Evolutionary conservation across 1,140 invertebrate species (phyloP), one percentile per base, ranked within the genome.

Genomic region (Temnothorax longispinosus): DNA sequence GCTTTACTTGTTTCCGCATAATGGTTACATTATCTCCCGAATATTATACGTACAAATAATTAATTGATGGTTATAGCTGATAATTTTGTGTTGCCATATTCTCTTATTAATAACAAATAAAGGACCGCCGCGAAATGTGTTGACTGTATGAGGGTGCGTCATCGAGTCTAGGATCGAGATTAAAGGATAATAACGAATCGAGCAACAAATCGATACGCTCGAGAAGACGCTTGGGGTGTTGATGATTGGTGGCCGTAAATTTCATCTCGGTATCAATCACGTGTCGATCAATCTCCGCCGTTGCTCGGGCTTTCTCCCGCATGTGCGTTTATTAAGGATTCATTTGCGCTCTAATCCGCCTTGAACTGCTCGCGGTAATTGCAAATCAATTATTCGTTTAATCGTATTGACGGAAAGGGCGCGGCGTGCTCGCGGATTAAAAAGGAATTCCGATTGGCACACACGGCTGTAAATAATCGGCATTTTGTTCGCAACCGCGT

Each of bases 281-380:
- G 41, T 47, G 77, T 67, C 44, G 62, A 67, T 80, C 77, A 65
- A 80, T 80, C 77, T 41, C 62, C 21, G 35, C 32, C 47, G 60
- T 35, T 38, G 54, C 41, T 75, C 76, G 8, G 2, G 27, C 41
- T 35, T 62, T 18, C 27, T 47, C 27, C 5, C 32, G 44, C 69
- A 27, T 50, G 69, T 74, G 69, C 41, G 69, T 84, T 75, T 84
- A 84, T 84, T 56, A 84, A 84, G 69, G 54, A 84, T 84, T 84
- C 44, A 84, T 74, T 50, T 7, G 2, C 41, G 7, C 11, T 60
- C 56, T 84, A 60, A 84, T 84, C 69, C 54, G 54, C n/a, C 80
- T 44, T 44, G 47, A 27, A 47, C 38, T 60, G 52, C 64, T 38
- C n/a, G 64, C 27, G 21, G 38, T 15, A 38, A 74, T 74, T 71